Evolutionary conservation across 2,113 vertebrate genomes (phyloP), one percentile per base, ranked within the genome.

Genomic region (Sinosuthora webbiana): DNA sequence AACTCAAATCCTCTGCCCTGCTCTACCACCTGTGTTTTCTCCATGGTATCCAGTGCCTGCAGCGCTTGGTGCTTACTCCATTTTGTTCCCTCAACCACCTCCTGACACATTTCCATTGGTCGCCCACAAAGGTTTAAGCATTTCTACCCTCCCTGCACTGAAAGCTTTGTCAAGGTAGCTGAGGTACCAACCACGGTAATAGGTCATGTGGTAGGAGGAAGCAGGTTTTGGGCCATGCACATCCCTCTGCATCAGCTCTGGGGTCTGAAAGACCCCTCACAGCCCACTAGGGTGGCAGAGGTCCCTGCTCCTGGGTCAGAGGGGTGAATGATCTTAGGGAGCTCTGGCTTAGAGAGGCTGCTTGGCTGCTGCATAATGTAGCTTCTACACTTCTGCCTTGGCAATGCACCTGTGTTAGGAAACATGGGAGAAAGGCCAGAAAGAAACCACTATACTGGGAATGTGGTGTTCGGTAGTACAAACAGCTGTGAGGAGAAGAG

Each of bases 51-150:
- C 52, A 57, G 62, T 16, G 30, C 39, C 53, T 76, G 9, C 30
- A 33, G 6, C 18, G 13, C 17, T 65, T 77, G 42, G 50, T 79
- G 15, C 47, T 92, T 44, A 21, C 19, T 91, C 62, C 3, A 0
- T 24, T 77, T 9, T 18, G 20, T 76, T 79, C n/a, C 63, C 59
- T 87, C 69, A 71, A 62, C 30, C 55, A 78, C 50, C 37, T 57
- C 56, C 62, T 14, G 53, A 83, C 70, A 85, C 11, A 45, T 82
- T 82, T 52, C 50, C 55, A 57, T 11, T 74, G 33, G 55, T 50
- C 0, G 0, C 30, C 42, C 30, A 13, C 4, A 0, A 4, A 19
- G 33, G 11, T 68, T 77, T 41, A 45, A 35, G 62, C 9, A 13
- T 31, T 91, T 91, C 64, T 62, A 15, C 10, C n/a, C 35, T 9